A percentile compares a stretch with the other conserved stretches of the same genome.
Conservation (phyloP, 1,140 invertebrate species). For the Drosophila busckii region DNA sequence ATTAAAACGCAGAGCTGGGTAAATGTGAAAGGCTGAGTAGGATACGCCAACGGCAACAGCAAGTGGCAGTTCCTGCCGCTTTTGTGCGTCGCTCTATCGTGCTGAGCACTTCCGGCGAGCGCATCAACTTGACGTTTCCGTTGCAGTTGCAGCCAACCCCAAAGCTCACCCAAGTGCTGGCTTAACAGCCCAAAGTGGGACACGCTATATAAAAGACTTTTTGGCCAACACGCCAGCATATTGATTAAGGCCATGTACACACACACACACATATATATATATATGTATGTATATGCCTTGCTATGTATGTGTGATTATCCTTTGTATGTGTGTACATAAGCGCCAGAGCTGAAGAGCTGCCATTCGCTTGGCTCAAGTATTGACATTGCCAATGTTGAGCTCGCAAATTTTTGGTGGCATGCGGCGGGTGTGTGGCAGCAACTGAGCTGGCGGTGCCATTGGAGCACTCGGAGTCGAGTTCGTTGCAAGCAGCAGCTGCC, state of each 20-base stretch:
- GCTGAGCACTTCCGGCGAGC: slow-evolving; percentile 73
- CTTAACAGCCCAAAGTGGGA: slow-evolving; percentile 17
- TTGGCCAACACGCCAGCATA: slow-evolving; percentile 22
- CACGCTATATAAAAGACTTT: slow-evolving; percentile 1
- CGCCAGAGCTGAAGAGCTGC: slow-evolving; percentile 49
- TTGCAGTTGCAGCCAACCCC: slow-evolving; percentile 7
- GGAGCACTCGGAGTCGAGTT: slow-evolving; percentile 44
- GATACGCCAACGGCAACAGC: slow-evolving; percentile 28
- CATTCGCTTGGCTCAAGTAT: slow-evolving; percentile 73
- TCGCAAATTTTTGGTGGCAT: not conserved
- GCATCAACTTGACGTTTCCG: slow-evolving; percentile 78
- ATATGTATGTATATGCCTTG: not conserved
- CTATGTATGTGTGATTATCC: slow-evolving; percentile 48
- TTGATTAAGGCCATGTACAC: slow-evolving; percentile 25
- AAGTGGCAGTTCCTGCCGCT: not conserved
- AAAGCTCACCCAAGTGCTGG: not conserved
- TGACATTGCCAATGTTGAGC: slow-evolving; percentile 35
- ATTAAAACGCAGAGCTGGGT: slow-evolving; percentile 49
- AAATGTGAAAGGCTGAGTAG: slow-evolving; percentile 50
- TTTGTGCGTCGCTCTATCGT: slow-evolving; percentile 63
- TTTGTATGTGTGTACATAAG: slow-evolving; percentile 42
- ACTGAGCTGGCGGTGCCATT: slow-evolving; percentile 60
- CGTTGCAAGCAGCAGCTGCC: slow-evolving; percentile 7
- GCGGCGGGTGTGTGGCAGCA: not conserved
- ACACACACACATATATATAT: not conserved